Conservation (phyloP, 2,113 vertebrate genomes). For the Chrysemys picta region DNA sequence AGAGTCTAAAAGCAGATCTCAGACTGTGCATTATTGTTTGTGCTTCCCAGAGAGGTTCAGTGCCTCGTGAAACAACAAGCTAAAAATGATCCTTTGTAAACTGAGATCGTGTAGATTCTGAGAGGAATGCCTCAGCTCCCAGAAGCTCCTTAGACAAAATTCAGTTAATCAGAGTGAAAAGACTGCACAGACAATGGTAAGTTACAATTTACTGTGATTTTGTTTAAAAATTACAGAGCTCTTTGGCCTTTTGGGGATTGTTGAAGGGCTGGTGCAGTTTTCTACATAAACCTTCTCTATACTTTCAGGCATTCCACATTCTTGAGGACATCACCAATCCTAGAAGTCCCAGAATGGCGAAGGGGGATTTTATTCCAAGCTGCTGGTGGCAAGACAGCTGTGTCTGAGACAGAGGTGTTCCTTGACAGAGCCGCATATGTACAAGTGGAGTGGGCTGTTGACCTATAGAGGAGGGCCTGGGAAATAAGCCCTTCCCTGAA, state of each 20-base stretch:
- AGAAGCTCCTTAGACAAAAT: not conserved
- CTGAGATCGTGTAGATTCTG: not conserved
- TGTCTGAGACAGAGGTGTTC: not conserved
- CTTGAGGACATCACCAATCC: not conserved
- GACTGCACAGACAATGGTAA: not conserved
- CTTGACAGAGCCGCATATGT: not conserved
- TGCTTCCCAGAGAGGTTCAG: not conserved
- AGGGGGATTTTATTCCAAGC: not conserved
- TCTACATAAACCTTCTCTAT: not conserved
- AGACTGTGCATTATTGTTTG: not conserved
- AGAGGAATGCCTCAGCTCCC: not conserved
- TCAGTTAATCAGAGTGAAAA: not conserved
- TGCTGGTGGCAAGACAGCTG: not conserved
- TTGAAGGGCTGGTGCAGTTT: not conserved
- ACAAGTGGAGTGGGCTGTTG: not conserved
- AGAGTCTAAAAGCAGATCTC: not conserved
- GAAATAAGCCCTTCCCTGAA: not conserved
- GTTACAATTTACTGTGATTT: not conserved
- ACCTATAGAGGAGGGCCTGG: not conserved
- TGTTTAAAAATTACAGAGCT: not conserved
- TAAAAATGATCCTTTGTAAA: not conserved
- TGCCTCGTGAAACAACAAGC: not conserved
- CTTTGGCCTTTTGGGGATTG: not conserved
- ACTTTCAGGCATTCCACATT: not conserved
- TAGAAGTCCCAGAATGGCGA: not conserved